A percentile compares a stretch with the other conserved stretches of the same genome.
These are phyloP conservation scores for Eublepharis macularius DNA, from an alignment of 2,113 vertebrate genomes.

Conservation along the genomic window DNA sequence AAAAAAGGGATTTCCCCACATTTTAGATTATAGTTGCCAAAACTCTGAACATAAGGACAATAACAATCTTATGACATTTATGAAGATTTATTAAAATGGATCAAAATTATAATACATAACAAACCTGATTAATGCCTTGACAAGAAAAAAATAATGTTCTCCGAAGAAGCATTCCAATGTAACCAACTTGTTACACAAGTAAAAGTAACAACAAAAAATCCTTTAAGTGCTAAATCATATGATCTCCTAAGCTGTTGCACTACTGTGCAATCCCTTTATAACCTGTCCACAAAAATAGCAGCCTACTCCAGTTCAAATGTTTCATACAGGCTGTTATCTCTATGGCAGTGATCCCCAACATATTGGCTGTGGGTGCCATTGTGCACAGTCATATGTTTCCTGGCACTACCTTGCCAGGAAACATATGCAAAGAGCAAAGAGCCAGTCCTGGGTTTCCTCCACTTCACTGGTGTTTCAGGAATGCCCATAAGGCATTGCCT, in stretches of 20 bases:
- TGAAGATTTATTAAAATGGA: conserved; percentile 25
- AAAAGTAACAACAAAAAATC: too few species aligned
- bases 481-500: too few species aligned
- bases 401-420: too few species aligned
- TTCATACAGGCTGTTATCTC: conserved; percentile 20
- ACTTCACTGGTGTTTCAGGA: too few species aligned
- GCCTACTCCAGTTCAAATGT: conserved; percentile 25
- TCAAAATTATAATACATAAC: conserved; percentile 37
- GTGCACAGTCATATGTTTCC: too few species aligned
- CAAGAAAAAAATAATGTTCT: conserved; percentile 58
- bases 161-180: conserved; percentile 51
- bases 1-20: background rate
- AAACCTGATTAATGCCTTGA: conserved; percentile 49
- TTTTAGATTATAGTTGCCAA: conserved; percentile 22
- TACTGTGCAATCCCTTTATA: conserved; percentile 47
- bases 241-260: conserved; percentile 33
- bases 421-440: too few species aligned
- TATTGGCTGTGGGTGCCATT: too few species aligned
- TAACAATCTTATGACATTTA: background rate
- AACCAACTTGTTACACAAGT: conserved; percentile 56
- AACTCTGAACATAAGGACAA: background rate
- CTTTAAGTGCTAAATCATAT: background rate
- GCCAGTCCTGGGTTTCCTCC: too few species aligned
- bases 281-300: conserved; percentile 21
- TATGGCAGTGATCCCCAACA: too few species aligned